phyloP scores from a whole-genome alignment of 2,888 invertebrate species.

The Eurytoma californica region DNA sequence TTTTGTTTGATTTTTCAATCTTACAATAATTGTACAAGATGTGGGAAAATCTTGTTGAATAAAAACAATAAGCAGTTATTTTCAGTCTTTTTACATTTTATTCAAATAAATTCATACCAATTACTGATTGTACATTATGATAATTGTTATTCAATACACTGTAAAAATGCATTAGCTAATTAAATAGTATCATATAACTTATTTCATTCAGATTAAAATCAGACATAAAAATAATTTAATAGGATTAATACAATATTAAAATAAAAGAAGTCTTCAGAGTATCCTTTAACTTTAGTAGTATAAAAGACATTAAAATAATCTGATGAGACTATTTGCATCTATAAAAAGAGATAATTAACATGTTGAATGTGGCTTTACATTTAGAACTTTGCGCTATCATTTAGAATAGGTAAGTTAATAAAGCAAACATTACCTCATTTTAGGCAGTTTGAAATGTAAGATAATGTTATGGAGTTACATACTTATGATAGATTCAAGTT shows the following conservation, averaged over 20 bases:
- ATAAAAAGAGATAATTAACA: not conserved
- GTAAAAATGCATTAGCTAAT: slow-evolving; percentile 2
- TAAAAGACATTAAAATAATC: slow-evolving; percentile 31
- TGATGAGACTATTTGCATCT: not conserved
- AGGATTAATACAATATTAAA: slow-evolving; percentile 21
- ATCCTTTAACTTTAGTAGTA: slow-evolving; percentile 10
- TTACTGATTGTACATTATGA: slow-evolving; percentile 25
- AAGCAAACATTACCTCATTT: slow-evolving; percentile 15
- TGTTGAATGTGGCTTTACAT: not conserved
- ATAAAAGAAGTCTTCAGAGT: slow-evolving; percentile 10
- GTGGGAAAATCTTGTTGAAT: not conserved
- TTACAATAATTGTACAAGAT: not conserved
- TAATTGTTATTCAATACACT: slow-evolving; percentile 26
- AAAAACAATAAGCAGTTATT: not conserved
- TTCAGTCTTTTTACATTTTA: slow-evolving; percentile 47
- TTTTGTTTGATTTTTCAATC: not conserved
- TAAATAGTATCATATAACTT: slow-evolving; percentile 20
- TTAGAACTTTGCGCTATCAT: slow-evolving; percentile 11
- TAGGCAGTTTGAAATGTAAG: not conserved
- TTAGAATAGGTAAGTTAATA: slow-evolving; percentile 6
- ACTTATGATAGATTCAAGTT: slow-evolving; percentile 19
- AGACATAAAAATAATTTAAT: slow-evolving; percentile 17
- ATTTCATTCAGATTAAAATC: slow-evolving; percentile 3
- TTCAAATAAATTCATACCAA: slow-evolving; percentile 45
- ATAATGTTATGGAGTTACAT: slow-evolving; percentile 29